Percentiles rank a stretch among this genome's conserved stretches.
Evolutionary conservation across 2,888 invertebrate genomes (phyloP).

Genomic region (Halictus ligatus): DNA sequence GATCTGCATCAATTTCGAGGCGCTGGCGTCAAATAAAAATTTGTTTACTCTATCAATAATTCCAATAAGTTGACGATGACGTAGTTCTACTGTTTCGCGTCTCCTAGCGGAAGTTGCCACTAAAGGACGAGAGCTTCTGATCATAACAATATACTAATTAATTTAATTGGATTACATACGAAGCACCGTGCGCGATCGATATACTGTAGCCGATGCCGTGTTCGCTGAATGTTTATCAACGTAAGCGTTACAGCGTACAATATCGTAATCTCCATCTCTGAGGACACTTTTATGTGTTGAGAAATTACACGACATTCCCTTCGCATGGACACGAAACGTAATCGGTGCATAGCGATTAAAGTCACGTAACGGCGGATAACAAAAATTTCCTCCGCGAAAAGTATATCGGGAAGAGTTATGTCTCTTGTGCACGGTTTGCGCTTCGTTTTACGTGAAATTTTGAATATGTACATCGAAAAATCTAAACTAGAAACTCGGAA

Average conservation of each 20-base stretch:
- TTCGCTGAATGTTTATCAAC: slow-evolving; percentile 35
- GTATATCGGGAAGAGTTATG: not conserved
- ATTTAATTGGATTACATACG: not conserved
- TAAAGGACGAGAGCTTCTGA: not conserved
- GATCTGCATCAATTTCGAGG: too few species aligned
- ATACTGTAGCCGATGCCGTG: slow-evolving; percentile 7
- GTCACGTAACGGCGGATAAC: slow-evolving; percentile 34
- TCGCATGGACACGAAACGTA: not conserved
- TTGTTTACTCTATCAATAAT: too few species aligned
- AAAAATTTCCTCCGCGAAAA: not conserved
- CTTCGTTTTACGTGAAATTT: not conserved
- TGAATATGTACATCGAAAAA: not conserved
- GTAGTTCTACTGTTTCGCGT: too few species aligned
- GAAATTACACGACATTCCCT: slow-evolving; percentile 27
- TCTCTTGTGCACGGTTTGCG: not conserved
- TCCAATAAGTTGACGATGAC: too few species aligned
- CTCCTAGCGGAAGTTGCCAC: not conserved
- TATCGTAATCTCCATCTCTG: slow-evolving; percentile 15
- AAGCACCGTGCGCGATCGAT: not conserved
- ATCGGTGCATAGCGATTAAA: not conserved
- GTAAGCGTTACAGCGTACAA: not conserved
- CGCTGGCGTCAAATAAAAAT: too few species aligned
- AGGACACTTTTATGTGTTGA: slow-evolving; percentile 31
- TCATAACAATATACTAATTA: slow-evolving; percentile 20
- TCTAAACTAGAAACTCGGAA: not conserved